phyloP scores from a whole-genome alignment of 2,888 invertebrate species.

The Ichneumoninae sp. region DNA sequence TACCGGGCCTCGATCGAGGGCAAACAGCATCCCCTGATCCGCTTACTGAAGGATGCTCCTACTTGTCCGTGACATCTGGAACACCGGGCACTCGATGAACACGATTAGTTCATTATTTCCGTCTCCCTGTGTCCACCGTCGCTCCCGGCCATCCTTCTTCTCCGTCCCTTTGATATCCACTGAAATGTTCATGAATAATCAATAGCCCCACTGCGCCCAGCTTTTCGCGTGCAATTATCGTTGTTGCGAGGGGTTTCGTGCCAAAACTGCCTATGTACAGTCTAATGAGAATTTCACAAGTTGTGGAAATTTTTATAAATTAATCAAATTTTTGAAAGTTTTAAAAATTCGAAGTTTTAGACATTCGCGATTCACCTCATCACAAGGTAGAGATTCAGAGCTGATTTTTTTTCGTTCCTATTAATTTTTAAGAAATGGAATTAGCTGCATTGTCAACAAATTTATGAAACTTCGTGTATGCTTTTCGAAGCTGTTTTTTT shows the following conservation, averaged over 20 bases:
- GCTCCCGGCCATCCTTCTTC: constrained; percentile 23
- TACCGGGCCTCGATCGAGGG: constrained; percentile 86
- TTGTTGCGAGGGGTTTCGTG: background rate
- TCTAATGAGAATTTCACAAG: background rate
- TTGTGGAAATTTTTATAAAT: background rate
- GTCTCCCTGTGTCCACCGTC: constrained; percentile 53
- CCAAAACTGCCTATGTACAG: background rate
- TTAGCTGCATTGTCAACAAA: no score
- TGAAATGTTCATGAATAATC: constrained; percentile 6
- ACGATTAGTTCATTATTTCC: constrained; percentile 67
- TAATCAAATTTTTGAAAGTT: background rate
- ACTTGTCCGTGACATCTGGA: constrained; percentile 64
- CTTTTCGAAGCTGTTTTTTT: background rate
- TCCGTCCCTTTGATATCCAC: constrained; percentile 23
- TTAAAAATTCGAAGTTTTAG: no score
- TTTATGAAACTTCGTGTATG: no score
- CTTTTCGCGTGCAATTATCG: background rate
- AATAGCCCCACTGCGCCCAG: background rate
- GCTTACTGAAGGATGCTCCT: constrained; percentile 81
- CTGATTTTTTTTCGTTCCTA: no score
- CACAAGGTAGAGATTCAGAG: no score
- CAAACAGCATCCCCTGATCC: constrained; percentile 85
- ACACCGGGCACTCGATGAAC: constrained; percentile 61
- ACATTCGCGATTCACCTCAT: no score
- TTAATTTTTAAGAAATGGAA: no score